Base-by-base conservation (phyloP, 1,140 invertebrate genomes). In the Ips nitidus region DNA sequence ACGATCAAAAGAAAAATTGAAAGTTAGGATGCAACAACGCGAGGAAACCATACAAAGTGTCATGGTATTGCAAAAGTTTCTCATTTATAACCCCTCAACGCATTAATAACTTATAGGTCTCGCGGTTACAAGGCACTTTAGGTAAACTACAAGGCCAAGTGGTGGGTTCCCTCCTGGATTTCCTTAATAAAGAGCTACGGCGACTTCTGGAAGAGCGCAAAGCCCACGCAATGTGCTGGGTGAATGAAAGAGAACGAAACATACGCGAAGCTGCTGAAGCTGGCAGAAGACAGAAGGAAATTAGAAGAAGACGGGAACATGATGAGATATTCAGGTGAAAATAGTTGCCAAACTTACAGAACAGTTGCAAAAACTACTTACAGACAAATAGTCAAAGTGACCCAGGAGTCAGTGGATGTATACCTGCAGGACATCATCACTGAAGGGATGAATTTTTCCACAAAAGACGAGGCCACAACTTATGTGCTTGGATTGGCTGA, bases 191-290 rank as follows among this genome's bases (percentile, higher is more conserved):
- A 80, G 90, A 93, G 81, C 78, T 92, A 58, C 78, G 86, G 56
- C 83, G 89, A 70, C 80, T 93, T 5, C 83, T 89, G 65, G 89
- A 92, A 70, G 91, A 93, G 80, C 81, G 89, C 22, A 82, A 84
- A 64, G 87, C 88, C 22, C 90, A 92, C 73, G 89, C 88, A 2
- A 87, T 89, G 74, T 86, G 86, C 37, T 83, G 91, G 73, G 71
- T 91, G 43, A 87, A 85, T 72, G 89, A 91, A 75, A 80, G 88
- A 58, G 86, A 90, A 71, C 83, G 89, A 68, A 76, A 84, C 39
- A 85, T 86, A 75, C 81, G 87, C n/a, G 90, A 93, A 80, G 89
- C 89, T 0, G 86, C 85, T 47, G 90, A 92, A 80, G 88, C 86
- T 52, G 89, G 90, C 1, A 81, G 85, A 64, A 79, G 89, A 43